Evolutionary conservation across 2,888 invertebrate species (phyloP), one percentile per base, ranked within the genome.

Genomic region (Drosophila nr. perissopoda): DNA sequence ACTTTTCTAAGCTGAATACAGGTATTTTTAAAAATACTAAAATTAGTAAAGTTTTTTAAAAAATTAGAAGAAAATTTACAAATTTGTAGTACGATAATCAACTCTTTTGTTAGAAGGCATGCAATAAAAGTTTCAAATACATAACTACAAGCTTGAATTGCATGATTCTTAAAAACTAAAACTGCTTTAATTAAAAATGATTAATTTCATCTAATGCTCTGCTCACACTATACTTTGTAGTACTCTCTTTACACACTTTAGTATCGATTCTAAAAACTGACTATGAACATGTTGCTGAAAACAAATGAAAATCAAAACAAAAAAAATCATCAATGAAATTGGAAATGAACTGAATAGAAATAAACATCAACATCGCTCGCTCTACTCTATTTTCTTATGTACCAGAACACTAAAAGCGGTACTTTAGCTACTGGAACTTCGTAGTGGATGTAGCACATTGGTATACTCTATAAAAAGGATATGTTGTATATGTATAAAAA

Each of bases 201-300:
- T 36, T 8, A 13, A 25, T n/a, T 13, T 21, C 36, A 51, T 48
- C 33, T 75, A 66, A 56, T 54, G 16, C 29, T 79, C 53, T 33
- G 59, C 52, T 60, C 64, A 82, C 70, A 67, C 64, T 60, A 27
- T 56, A 56, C 56, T 56, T 57, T 52, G 70, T 82, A 72, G 73
- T 67, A 68, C 75, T 74, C 69, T 76, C 52, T n/a, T n/a, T 70
- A 77, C 66, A 70, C 65, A 61, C 65, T 64, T 54, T 62, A 73
- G 73, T 90, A 72, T 80, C 66, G 65, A 76, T 71, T 84, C 78
- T 88, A 68, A 77, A 82, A 77, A 83, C 90, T 89, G 91, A 86
- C 91, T 91, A 91, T 91, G 92, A 91, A 92, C 91, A 91, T 92
- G 91, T 88, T 85, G 92, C 91, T 81, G 89, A 56, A 72, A 72